Evolutionary conservation across 2,888 invertebrate species (phyloP).

Genomic region (Crossocerus cetratus): DNA sequence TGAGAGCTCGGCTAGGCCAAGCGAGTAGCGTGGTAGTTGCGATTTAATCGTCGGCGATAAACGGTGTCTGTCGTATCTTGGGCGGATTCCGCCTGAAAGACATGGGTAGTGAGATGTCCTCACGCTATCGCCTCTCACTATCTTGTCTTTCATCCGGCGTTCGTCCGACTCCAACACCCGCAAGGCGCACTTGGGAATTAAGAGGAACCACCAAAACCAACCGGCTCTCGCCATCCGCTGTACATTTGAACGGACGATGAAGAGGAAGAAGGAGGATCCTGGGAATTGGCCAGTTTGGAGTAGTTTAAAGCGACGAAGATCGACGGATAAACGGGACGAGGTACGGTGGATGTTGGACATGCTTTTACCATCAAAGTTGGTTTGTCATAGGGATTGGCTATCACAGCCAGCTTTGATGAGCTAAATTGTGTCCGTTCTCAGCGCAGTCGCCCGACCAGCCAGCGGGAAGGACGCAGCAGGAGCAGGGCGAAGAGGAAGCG

Average conservation of each 20-base stretch:
- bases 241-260: neutral
- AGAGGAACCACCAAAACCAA: neutral
- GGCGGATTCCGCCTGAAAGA: constrained; percentile 89
- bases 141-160: constrained; percentile 97
- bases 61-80: constrained; percentile 5
- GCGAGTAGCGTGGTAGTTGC: neutral
- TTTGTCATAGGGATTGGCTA: constrained; percentile 89
- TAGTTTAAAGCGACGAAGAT: neutral
- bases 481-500: constrained; percentile 2
- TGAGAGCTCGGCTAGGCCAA: neutral
- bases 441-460: constrained; percentile 38
- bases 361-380: constrained; percentile 88
- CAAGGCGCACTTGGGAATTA: neutral
- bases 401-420: constrained; percentile 98
- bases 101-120: constrained; percentile 98
- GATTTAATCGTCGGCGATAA: neutral
- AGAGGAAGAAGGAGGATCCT: neutral
- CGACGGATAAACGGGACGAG: neutral
- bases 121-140: constrained; percentile 90
- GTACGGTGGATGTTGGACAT: constrained; percentile 69
- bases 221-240: too few species aligned
- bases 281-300: neutral
- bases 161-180: constrained; percentile 71
- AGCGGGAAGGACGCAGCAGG: constrained; percentile 21
- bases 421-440: constrained; percentile 81